Conservation (phyloP, 2,113 vertebrate genomes). For the Dasypus novemcinctus region DNA sequence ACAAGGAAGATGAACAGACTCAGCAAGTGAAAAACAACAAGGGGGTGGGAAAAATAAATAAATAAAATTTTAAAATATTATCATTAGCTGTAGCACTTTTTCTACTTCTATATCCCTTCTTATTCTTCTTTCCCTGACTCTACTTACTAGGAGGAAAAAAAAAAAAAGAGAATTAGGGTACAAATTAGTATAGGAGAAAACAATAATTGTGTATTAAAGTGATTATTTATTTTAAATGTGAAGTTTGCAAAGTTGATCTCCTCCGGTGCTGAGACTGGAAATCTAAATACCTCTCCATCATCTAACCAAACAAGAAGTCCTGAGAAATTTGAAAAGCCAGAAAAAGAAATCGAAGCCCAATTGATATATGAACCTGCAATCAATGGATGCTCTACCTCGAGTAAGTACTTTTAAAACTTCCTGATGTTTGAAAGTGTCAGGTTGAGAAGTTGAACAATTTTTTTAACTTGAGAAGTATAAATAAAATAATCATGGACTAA, state of each 20-base stretch:
- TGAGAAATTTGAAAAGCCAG: slow-evolving; percentile 84
- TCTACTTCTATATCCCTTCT: background rate
- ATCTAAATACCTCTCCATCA: slow-evolving; percentile 70
- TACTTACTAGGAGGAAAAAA: background rate
- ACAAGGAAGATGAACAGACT: too few relatives aligned
- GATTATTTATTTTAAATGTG: slow-evolving; percentile 62
- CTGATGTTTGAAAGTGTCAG: background rate
- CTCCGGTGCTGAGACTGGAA: slow-evolving; percentile 76
- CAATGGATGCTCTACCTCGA: slow-evolving; percentile 79
- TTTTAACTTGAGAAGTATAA: slow-evolving; percentile 10
- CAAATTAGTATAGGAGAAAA: slow-evolving; percentile 10
- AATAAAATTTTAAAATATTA: too few relatives aligned
- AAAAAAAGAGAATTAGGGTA: slow-evolving; percentile 16
- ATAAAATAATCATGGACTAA: background rate
- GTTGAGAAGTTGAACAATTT: background rate
- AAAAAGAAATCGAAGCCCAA: slow-evolving; percentile 83
- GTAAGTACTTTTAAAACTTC: slow-evolving; percentile 74
- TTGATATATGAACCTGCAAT: slow-evolving; percentile 83
- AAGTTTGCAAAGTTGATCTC: slow-evolving; percentile 81
- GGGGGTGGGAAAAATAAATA: too few relatives aligned
- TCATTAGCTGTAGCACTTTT: background rate
- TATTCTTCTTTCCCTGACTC: background rate
- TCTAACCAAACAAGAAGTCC: slow-evolving; percentile 80
- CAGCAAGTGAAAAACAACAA: too few relatives aligned
- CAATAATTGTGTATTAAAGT: slow-evolving; percentile 47